Percentiles rank a stretch among this genome's conserved stretches.
Evolutionary conservation across 2,888 invertebrate genomes (phyloP).

Genomic region (Timema podura): DNA sequence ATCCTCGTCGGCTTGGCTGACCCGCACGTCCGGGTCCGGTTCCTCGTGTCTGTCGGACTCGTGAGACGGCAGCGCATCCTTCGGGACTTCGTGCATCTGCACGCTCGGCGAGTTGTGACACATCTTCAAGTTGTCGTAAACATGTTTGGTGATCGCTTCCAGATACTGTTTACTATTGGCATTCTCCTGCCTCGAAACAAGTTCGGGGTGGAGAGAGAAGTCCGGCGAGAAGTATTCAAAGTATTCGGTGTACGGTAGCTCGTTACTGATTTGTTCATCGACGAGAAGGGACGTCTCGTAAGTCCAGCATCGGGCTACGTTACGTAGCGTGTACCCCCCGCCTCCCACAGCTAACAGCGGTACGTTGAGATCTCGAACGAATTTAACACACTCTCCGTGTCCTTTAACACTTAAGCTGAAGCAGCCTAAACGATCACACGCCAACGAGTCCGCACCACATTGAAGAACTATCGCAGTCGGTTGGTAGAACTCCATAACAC

Average conservation of each 20-base stretch:
- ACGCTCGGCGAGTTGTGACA: conserved; percentile 92
- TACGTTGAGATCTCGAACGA: conserved; percentile 86
- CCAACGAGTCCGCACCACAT: conserved; percentile 97
- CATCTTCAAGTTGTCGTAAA: conserved; percentile 90
- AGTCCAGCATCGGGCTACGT: conserved; percentile 98
- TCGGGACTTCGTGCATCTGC: conserved; percentile 94
- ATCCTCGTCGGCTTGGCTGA: conserved; percentile 74
- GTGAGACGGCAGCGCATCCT: conserved; percentile 72
- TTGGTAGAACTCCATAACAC: conserved; percentile 94
- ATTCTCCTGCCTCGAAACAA: conserved; percentile 82
- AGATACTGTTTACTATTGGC: conserved; percentile 94
- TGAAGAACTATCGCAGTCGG: conserved; percentile 96
- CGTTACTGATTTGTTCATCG: conserved; percentile 89
- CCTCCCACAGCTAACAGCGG: conserved; percentile 88
- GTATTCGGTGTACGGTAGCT: conserved; percentile 93
- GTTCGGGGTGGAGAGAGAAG: conserved; percentile 91
- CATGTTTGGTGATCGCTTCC: conserved; percentile 80
- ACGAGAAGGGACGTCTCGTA: conserved; percentile 94
- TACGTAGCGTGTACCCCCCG: conserved; percentile 86
- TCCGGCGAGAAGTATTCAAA: conserved; percentile 97
- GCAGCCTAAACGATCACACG: conserved; percentile 91
- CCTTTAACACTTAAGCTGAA: conserved; percentile 94
- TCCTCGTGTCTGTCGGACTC: conserved; percentile 63
- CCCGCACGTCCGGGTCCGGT: conserved; percentile 75
- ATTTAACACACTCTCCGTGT: conserved; percentile 96